Percentiles rank a stretch among this genome's conserved stretches.
Evolutionary conservation across 1,140 invertebrate genomes (phyloP).

Genomic region (Littorina saxatilis): DNA sequence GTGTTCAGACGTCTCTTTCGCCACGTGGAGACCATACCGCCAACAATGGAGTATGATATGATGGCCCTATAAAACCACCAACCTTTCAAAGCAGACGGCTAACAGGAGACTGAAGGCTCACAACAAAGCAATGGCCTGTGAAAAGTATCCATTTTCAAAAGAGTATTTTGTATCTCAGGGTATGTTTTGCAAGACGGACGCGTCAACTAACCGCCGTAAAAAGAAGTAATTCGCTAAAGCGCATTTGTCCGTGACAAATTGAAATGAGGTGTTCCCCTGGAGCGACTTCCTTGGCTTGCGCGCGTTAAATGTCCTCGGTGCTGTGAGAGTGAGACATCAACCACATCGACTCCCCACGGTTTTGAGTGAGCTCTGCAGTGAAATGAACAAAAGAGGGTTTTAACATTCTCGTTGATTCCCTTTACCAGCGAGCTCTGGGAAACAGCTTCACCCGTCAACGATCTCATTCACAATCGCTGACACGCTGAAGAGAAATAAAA

Average conservation of each 20-base stretch:
- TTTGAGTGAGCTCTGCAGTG: too few relatives aligned
- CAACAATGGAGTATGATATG: background rate
- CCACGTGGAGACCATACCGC: background rate
- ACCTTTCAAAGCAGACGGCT: background rate
- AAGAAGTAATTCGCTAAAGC: background rate
- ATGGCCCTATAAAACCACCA: background rate
- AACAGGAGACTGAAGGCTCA: background rate
- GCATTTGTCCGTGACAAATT: background rate
- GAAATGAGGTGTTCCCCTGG: background rate
- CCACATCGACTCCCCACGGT: background rate
- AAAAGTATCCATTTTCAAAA: background rate
- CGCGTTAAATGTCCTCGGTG: background rate
- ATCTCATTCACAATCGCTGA: background rate
- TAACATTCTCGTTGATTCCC: too few relatives aligned
- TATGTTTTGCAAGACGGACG: background rate
- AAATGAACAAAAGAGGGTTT: too few relatives aligned
- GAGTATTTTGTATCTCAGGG: background rate
- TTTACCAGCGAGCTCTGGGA: background rate
- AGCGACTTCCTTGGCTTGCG: background rate
- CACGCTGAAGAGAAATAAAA: background rate
- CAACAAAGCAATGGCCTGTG: background rate
- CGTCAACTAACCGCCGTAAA: background rate
- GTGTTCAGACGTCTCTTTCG: background rate
- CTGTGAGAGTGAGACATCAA: background rate
- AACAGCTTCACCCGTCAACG: background rate